Conservation (phyloP, 35 echinoderm and acorn worm species). For the Apostichopus californicus region DNA sequence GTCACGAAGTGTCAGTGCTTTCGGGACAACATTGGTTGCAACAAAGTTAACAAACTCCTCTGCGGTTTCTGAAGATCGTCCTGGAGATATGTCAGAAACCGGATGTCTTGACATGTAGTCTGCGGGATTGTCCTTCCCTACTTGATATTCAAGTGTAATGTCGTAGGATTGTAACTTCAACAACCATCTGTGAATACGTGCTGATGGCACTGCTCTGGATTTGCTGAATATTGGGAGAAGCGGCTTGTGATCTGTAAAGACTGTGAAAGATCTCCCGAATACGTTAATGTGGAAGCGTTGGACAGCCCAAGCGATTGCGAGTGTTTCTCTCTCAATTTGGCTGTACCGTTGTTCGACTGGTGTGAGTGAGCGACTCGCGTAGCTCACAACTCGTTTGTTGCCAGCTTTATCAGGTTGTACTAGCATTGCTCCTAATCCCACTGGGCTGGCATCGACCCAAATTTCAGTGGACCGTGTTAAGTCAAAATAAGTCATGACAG, state of each 20-base stretch:
- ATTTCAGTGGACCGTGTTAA: slow-evolving; percentile 24
- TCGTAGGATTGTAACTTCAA: slow-evolving; percentile 38
- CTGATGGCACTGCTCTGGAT: not conserved
- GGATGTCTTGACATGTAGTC: not conserved
- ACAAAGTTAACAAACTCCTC: slow-evolving; percentile 46
- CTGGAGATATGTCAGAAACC: too few species aligned
- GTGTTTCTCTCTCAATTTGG: slow-evolving; percentile 68
- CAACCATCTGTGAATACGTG: slow-evolving; percentile 39
- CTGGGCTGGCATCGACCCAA: slow-evolving; percentile 65
- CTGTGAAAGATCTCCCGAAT: slow-evolving; percentile 54
- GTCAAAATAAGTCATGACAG: slow-evolving; percentile 62
- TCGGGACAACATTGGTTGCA: slow-evolving; percentile 55
- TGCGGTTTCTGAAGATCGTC: not conserved
- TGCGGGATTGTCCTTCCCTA: slow-evolving; percentile 41
- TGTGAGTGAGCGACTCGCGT: slow-evolving; percentile 61
- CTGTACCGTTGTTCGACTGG: slow-evolving; percentile 61
- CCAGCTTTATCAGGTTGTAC: slow-evolving; percentile 7
- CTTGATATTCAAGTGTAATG: not conserved
- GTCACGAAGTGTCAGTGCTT: slow-evolving; percentile 25
- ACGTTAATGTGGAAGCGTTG: slow-evolving; percentile 57
- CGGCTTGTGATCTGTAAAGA: slow-evolving; percentile 72
- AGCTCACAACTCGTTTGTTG: slow-evolving; percentile 39
- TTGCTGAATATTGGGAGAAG: slow-evolving; percentile 68
- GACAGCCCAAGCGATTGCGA: slow-evolving; percentile 65
- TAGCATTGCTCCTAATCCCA: slow-evolving; percentile 57